Evolutionary conservation across 1,140 invertebrate species (phyloP).

Genomic region (Lineus longissimus): DNA sequence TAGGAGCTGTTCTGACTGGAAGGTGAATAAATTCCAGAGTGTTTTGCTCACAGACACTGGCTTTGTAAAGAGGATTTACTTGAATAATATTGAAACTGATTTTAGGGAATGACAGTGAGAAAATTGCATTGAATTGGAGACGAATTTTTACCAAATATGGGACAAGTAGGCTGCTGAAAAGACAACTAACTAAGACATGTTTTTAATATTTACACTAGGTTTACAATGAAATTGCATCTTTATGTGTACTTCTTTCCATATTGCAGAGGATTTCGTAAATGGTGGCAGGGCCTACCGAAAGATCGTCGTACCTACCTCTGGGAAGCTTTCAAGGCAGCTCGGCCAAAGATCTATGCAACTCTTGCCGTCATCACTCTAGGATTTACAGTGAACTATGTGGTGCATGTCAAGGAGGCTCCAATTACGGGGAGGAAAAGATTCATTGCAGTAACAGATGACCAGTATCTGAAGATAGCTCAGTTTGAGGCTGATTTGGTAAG

Average conservation of each 20-base stretch:
- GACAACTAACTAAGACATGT: no score
- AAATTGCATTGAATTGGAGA: no score
- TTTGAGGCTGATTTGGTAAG: slow-evolving; percentile 48
- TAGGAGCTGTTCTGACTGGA: slow-evolving; percentile 27
- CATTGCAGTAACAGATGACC: slow-evolving; percentile 56
- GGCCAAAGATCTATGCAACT: slow-evolving; percentile 27
- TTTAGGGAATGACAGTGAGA: no score
- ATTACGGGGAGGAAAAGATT: slow-evolving; percentile 58
- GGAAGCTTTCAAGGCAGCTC: slow-evolving; percentile 38
- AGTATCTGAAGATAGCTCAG: slow-evolving; percentile 53
- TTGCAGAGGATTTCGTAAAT: slow-evolving; percentile 51
- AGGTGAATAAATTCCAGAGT: slow-evolving; percentile 19
- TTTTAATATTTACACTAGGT: no score
- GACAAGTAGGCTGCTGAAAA: no score
- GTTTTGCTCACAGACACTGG: not conserved
- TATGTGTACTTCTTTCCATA: slow-evolving; percentile 3
- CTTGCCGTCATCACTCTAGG: slow-evolving; percentile 12
- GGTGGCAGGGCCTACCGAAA: slow-evolving; percentile 54
- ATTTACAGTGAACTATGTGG: slow-evolving; percentile 50
- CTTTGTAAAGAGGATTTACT: no score
- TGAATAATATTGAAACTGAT: no score
- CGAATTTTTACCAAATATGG: no score
- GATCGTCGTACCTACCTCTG: slow-evolving; percentile 38
- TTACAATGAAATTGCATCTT: not conserved
- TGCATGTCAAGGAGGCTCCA: slow-evolving; percentile 57